Evolutionary conservation across 2,888 invertebrate species (phyloP), one percentile per base, ranked within the genome.

Genomic region (Brachypalpus laphriformis): DNA sequence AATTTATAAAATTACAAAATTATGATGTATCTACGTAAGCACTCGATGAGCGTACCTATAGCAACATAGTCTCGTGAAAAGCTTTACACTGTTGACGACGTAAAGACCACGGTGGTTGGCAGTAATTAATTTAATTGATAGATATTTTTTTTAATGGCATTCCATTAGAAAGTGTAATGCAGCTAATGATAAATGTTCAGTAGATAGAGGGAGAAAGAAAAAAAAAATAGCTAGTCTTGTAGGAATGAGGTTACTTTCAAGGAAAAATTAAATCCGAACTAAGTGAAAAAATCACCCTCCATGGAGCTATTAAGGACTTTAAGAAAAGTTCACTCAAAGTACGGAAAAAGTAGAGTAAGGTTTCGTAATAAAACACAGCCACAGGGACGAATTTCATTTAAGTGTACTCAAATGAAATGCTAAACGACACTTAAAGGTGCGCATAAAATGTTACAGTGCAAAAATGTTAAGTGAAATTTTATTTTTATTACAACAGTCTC

Each of bases 381-480:
- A 20, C 70, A 76, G 82, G 82, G 82, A 82, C 63, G 70, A 82
- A 82, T 82, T 82, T 57, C 49, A 76, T 82, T 82, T 71, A 68
- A 82, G 76, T 76, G 68, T 75, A 76, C 76, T 82, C 68, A 76
- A 76, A 82, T 76, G 76, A 63, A 76, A 82, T 82, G 49, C 82
- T 82, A 65, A 82, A 82, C 82, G 82, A 76, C 82, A 82, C 82
- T 82, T 82, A 65, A 82, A 76, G 82, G 76, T 70, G 70, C 54
- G 70, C 70, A 82, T 82, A 70, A 82, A 82, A 76, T 47, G 70
- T 82, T 47, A 56, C 81, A 82, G 70, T 76, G 37, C 76, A 70
- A 63, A 75, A 82, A 70, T 82, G 82, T 82, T 82, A 82, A 82
- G 82, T 76, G 82, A 82, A 76, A 76, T 82, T 76, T 82, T 75